These are phyloP conservation scores for Cerastis leucographa DNA, from an alignment of 2,888 invertebrate species.

Conservation along the genomic window DNA sequence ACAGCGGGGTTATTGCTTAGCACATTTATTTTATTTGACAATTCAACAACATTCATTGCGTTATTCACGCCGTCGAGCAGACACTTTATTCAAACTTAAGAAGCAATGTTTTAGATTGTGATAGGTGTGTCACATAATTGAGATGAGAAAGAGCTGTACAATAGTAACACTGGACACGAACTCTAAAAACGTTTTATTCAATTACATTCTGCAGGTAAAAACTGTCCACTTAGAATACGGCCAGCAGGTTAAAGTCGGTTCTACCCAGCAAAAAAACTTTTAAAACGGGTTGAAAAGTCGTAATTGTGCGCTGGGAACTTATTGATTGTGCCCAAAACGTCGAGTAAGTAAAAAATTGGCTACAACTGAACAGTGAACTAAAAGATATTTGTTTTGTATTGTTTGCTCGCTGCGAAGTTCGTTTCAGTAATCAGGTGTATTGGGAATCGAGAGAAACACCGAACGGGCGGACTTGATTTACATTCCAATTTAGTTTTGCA, in stretches of 20 bases:
- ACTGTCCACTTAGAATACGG: conserved; percentile 21
- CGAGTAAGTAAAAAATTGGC: conserved; percentile 58
- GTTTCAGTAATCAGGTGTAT: conserved; percentile 84
- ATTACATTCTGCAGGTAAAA: conserved; percentile 46
- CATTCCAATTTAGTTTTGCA: conserved; percentile 86
- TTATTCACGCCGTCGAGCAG: background rate
- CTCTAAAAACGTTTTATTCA: conserved; percentile 39
- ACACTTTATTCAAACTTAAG: background rate
- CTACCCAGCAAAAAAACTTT: conserved; percentile 48
- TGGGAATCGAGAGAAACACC: conserved; percentile 78
- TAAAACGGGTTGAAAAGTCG: conserved; percentile 49
- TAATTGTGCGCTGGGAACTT: conserved; percentile 48
- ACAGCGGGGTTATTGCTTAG: background rate
- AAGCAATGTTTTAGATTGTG: background rate
- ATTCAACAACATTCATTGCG: background rate
- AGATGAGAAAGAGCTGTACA: background rate
- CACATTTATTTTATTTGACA: background rate
- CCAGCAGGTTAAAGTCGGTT: background rate
- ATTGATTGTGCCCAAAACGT: conserved; percentile 54
- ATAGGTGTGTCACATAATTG: background rate
- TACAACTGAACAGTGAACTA: conserved; percentile 55
- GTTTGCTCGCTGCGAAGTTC: conserved; percentile 75
- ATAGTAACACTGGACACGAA: background rate
- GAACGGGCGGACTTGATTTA: conserved; percentile 86
- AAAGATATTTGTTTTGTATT: conserved; percentile 67